Conservation (phyloP, 2,797 vertebrate species). For the Bradypus variegatus region DNA sequence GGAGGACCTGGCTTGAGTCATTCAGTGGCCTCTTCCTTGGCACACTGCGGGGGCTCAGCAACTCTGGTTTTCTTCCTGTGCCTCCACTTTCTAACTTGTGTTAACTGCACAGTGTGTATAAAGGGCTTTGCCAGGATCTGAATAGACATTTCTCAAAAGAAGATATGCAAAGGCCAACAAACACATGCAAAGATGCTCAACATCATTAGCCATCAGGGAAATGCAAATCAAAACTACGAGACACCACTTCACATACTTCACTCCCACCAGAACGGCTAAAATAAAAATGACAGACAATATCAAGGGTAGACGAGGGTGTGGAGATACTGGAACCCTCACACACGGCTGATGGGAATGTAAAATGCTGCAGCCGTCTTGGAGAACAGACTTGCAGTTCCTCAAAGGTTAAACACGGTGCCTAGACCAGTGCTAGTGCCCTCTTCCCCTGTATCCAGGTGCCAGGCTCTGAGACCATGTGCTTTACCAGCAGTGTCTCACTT, state of each 20-base stretch:
- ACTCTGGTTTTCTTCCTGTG: neutral
- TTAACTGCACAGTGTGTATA: too few relatives aligned
- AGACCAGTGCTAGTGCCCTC: neutral
- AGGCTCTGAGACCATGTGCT: neutral
- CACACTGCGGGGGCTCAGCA: neutral
- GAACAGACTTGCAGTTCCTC: neutral
- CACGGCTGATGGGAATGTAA: neutral
- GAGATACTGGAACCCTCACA: accelerated
- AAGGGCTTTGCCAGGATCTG: neutral
- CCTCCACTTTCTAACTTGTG: too few relatives aligned
- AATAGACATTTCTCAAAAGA: neutral
- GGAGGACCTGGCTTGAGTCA: neutral
- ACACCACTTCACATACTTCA: neutral
- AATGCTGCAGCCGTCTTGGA: accelerated
- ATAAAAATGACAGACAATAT: neutral
- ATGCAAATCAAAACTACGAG: neutral
- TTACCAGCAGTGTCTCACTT: neutral
- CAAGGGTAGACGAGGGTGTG: neutral
- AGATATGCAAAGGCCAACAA: neutral
- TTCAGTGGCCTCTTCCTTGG: neutral
- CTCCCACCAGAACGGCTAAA: neutral
- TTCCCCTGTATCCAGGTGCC: neutral
- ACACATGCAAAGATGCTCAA: neutral
- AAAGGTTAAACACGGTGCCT: too few relatives aligned
- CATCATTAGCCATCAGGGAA: neutral